Percentiles rank a stretch among this genome's conserved stretches.
These are phyloP conservation scores for Hypsibius dujardini DNA, from an alignment of 1,140 invertebrate genomes.

Conservation along the genomic window DNA sequence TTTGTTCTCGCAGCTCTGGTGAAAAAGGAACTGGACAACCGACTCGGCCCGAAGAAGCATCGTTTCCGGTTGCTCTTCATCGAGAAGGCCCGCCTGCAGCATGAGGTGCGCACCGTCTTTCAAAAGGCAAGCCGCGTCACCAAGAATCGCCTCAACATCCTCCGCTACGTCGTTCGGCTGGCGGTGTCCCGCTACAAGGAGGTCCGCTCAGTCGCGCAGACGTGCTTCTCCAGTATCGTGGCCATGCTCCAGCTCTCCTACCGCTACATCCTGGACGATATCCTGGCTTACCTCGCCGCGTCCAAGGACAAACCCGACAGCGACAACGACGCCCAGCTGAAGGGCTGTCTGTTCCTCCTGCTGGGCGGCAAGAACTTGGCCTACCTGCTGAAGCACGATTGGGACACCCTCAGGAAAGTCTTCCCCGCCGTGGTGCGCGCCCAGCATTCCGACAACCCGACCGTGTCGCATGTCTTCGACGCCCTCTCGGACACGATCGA, in stretches of 20 bases:
- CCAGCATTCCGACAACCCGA: slow-evolving; percentile 58
- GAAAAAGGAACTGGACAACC: slow-evolving; percentile 23
- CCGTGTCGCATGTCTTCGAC: slow-evolving; percentile 55
- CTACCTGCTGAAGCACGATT: slow-evolving; percentile 51
- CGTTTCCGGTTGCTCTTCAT: slow-evolving; percentile 46
- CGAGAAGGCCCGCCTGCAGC: slow-evolving; percentile 46
- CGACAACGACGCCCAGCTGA: slow-evolving; percentile 51
- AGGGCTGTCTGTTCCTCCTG: slow-evolving; percentile 53
- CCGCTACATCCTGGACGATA: slow-evolving; percentile 38
- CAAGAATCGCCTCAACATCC: neutral
- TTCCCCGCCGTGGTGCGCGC: slow-evolving; percentile 49
- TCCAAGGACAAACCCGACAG: slow-evolving; percentile 37
- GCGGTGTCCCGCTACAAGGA: slow-evolving; percentile 26
- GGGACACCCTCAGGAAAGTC: slow-evolving; percentile 47
- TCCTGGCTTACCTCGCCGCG: slow-evolving; percentile 41
- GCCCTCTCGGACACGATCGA: slow-evolving; percentile 35
- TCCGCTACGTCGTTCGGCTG: slow-evolving; percentile 20
- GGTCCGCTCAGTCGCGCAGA: slow-evolving; percentile 46
- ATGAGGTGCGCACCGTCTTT: slow-evolving; percentile 39
- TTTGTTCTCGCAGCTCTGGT: slow-evolving; percentile 24
- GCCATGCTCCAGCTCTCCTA: slow-evolving; percentile 44
- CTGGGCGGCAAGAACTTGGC: slow-evolving; percentile 44
- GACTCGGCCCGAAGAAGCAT: slow-evolving; percentile 38
- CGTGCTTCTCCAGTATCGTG: slow-evolving; percentile 37
- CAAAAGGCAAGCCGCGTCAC: slow-evolving; percentile 20